Conservation (phyloP, 2,888 invertebrate genomes). For the Pristionchus fissidentatus region DNA sequence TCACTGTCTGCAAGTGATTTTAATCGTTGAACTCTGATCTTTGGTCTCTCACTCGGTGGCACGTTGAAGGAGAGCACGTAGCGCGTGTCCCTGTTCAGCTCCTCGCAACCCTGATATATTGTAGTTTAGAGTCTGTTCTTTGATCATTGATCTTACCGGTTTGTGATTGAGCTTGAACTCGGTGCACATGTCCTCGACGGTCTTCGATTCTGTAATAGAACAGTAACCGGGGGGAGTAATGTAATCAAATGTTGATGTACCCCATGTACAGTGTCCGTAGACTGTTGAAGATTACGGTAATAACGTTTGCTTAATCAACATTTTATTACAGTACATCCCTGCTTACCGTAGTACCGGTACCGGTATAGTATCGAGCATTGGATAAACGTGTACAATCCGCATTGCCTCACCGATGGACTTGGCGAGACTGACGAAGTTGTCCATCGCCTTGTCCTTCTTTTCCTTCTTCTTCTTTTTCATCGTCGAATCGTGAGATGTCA, state of each 20-base stretch:
- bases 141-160: slow-evolving; percentile 19
- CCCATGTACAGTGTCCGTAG: too few species aligned
- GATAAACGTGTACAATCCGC: too few species aligned
- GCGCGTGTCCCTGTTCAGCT: slow-evolving; percentile 22
- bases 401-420: neutral
- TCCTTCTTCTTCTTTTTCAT: slow-evolving; percentile 31
- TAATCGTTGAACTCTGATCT: neutral
- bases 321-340: neutral
- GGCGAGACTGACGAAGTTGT: slow-evolving; percentile 6
- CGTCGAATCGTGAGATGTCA: neutral
- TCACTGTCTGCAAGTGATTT: neutral
- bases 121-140: slow-evolving; percentile 15
- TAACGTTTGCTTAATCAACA: neutral
- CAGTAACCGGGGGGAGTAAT: too few species aligned
- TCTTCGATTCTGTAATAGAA: slow-evolving; percentile 13
- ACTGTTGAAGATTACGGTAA: neutral
- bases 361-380: too few species aligned
- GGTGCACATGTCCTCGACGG: neutral
- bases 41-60: slow-evolving; percentile 21
- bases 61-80: slow-evolving; percentile 37
- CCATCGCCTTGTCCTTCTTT: neutral
- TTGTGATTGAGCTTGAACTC: slow-evolving; percentile 33
- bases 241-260: too few species aligned
- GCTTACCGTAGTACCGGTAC: neutral
- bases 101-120: slow-evolving; percentile 19